Evolutionary conservation across 2,797 vertebrate genomes (phyloP), one percentile per base, ranked within the genome.

Genomic region (Ctenopoma multispine): DNA sequence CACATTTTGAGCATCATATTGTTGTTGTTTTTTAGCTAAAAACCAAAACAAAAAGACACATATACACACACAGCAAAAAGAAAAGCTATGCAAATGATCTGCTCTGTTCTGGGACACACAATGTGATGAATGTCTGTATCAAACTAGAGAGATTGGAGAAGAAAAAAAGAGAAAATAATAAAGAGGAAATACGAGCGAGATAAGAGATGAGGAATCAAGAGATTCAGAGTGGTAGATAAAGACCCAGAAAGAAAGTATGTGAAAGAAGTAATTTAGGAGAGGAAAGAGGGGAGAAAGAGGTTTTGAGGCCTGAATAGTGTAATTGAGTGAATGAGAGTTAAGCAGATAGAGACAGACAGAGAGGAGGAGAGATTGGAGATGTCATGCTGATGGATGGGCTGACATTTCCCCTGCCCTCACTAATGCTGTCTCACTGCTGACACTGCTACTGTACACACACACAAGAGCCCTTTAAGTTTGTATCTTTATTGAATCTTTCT

Each of bases 331-430:
- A 74, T 59, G 75, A 66, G 73, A 63, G 50, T 1, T 9, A 76
- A 31, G 53, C 58, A 43, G 63, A 87, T 62, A 38, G 64, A 72
- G 60, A 75, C 18, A 14, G 55, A 83, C 69, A 44, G 50, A 80
- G 43, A 50, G 67, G 59, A 79, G 65, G 47, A 69, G 76, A 84
- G 79, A 87, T 84, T 81, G 77, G 64, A 69, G 58, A 63, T 80
- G 88, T 87, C 87, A 85, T 75, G 46, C 82, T 90, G 89, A 92
- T 24, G 38, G 81, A 92, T 89, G 83, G 74, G 65, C 64, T 65
- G 81, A 85, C 84, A 77, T 88, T 85, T 79, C 47, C 54, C 41
- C 29, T 54, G 59, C 59, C 57, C 65, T 70, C 18, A 11, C 76
- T 84, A 76, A 81, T 60, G 65, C 74, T 63, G 61, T 64, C 63